These are phyloP conservation scores for Illadopsis cleaveri DNA, from an alignment of 2,113 vertebrate species.

Conservation along the genomic window DNA sequence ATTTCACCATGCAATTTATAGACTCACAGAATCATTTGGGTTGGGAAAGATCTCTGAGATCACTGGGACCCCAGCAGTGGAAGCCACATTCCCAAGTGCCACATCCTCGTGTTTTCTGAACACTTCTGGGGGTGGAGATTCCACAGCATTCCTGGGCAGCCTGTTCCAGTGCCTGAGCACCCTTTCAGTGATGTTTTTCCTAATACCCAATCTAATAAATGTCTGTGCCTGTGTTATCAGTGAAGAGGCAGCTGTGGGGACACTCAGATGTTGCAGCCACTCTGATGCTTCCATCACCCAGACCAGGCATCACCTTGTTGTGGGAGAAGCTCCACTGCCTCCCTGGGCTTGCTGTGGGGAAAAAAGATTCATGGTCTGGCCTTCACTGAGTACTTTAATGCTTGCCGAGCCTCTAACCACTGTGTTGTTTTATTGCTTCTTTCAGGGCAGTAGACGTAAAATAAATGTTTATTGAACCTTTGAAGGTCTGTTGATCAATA, in stretches of 20 bases:
- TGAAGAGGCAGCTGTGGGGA: background rate
- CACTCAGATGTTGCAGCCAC: background rate
- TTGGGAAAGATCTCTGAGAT: background rate
- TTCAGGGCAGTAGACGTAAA: conserved; percentile 23
- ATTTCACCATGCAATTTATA: background rate
- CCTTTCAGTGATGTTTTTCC: background rate
- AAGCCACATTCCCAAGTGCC: background rate
- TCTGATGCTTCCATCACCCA: background rate
- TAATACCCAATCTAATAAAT: accelerated
- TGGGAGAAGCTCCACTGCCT: background rate
- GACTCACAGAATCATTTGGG: background rate
- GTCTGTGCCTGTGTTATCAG: background rate
- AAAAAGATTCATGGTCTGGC: background rate
- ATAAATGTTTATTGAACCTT: conserved; percentile 60
- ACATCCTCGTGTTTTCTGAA: accelerated
- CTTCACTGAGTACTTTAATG: conserved; percentile 32
- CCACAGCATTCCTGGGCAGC: background rate
- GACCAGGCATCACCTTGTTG: background rate
- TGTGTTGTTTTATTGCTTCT: conserved; percentile 23
- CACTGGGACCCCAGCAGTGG: accelerated
- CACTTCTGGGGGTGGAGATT: accelerated
- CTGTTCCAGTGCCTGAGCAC: background rate
- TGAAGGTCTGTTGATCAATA: conserved; percentile 44
- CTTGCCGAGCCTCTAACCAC: conserved; percentile 14
- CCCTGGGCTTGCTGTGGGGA: background rate